These are phyloP conservation scores for Eupeodes latifasciatus DNA, from an alignment of 2,888 invertebrate genomes.

Conservation along the genomic window DNA sequence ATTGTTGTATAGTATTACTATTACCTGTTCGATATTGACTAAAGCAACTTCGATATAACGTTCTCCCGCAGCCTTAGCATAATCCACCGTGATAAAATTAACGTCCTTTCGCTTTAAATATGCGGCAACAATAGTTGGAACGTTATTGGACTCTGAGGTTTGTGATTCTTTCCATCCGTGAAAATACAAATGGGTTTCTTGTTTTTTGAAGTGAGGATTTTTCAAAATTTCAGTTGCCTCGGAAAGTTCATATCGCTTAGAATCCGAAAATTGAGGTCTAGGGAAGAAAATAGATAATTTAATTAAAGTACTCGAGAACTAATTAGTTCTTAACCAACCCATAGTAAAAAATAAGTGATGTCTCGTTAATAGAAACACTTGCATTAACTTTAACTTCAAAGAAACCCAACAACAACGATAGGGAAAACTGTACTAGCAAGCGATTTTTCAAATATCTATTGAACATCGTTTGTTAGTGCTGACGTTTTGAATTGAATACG, in stretches of 20 bases:
- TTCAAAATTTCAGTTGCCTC: conserved; percentile 49
- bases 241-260: conserved; percentile 21
- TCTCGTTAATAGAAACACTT: conserved; percentile 3
- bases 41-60: conserved; percentile 18
- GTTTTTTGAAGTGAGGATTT: conserved; percentile 40
- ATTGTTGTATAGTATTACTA: background rate
- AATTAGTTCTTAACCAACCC: conserved; percentile 33
- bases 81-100: conserved; percentile 77
- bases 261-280: conserved; percentile 43
- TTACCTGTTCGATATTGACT: conserved; percentile 34
- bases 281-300: background rate
- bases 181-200: conserved; percentile 84
- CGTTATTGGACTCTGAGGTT: conserved; percentile 84
- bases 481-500: conserved; percentile 7
- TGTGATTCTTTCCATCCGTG: conserved; percentile 86
- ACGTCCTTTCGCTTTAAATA: conserved; percentile 74
- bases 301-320: background rate
- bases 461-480: background rate
- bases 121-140: conserved; percentile 80
- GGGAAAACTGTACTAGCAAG: background rate
- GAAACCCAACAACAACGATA: background rate
- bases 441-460: conserved; percentile 4
- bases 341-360: conserved; percentile 48
- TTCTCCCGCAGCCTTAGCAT: conserved; percentile 64
- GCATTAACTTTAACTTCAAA: background rate